These are phyloP conservation scores for Falco naumanni DNA, from an alignment of 2,797 vertebrate genomes.

Conservation along the genomic window DNA sequence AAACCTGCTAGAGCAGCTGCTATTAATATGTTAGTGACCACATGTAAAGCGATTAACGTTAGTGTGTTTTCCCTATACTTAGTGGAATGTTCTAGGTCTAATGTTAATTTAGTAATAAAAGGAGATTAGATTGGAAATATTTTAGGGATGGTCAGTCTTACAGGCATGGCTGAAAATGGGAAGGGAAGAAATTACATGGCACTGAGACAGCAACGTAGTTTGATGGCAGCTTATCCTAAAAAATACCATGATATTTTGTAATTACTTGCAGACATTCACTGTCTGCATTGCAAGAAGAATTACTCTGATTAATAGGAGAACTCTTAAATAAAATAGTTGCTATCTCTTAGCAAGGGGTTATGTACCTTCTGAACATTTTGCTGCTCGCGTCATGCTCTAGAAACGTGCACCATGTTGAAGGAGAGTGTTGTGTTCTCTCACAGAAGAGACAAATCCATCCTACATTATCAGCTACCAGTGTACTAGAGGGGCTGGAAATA, in stretches of 20 bases:
- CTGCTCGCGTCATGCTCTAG: neutral
- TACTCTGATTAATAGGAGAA: neutral
- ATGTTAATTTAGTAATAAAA: neutral
- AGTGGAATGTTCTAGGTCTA: neutral
- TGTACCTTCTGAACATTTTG: neutral
- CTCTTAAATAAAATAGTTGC: neutral
- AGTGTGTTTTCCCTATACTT: neutral
- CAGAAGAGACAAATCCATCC: neutral
- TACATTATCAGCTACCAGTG: neutral
- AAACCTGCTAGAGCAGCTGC: neutral
- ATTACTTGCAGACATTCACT: neutral
- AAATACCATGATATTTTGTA: neutral
- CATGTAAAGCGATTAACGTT: neutral
- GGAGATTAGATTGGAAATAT: neutral
- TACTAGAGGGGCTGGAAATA: neutral
- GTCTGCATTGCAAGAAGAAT: neutral
- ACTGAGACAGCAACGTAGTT: neutral
- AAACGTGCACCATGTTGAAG: accelerated
- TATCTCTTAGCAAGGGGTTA: neutral
- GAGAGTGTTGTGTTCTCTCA: neutral
- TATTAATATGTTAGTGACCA: neutral
- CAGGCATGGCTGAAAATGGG: neutral
- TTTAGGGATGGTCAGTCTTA: neutral
- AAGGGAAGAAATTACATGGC: neutral
- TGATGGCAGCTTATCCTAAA: neutral